Percentiles rank a stretch among this genome's conserved stretches.
Evolutionary conservation across 2,797 vertebrate genomes (phyloP).

Genomic region (Pangasius larnaudii): DNA sequence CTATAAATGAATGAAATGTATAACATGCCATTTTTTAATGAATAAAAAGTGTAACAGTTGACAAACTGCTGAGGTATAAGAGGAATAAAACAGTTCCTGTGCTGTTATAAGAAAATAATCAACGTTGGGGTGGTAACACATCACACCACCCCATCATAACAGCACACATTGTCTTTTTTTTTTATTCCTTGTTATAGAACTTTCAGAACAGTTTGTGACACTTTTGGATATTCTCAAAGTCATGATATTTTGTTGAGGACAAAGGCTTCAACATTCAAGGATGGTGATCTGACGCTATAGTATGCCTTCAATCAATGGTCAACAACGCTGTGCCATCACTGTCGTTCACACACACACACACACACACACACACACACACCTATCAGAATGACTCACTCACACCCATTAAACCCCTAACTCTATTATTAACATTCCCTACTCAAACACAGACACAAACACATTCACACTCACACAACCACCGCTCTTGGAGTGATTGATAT

Average conservation of each 20-base stretch:
- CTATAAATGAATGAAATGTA: not conserved
- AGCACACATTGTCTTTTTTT: not conserved
- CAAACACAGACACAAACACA: constrained; percentile 44
- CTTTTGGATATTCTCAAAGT: constrained; percentile 59
- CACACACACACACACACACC: constrained; percentile 37
- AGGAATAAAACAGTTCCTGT: not conserved
- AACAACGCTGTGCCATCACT: constrained; percentile 66
- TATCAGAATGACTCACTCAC: constrained; percentile 34
- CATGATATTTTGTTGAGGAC: constrained; percentile 68
- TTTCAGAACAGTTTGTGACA: constrained; percentile 52
- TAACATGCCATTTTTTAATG: not conserved
- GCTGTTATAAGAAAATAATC: too few relatives aligned
- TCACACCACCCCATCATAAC: not conserved
- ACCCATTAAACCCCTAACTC: constrained; percentile 30
- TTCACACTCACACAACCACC: constrained; percentile 38
- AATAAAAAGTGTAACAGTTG: not conserved
- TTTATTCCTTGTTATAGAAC: constrained; percentile 21
- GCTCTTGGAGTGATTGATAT: constrained; percentile 48
- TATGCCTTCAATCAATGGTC: constrained; percentile 82
- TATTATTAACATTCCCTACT: constrained; percentile 39
- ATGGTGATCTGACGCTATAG: constrained; percentile 79
- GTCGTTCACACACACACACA: constrained; percentile 15
- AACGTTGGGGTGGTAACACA: not conserved
- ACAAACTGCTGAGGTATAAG: not conserved
- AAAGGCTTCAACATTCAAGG: constrained; percentile 77